Base-by-base conservation (phyloP, 1,140 invertebrate genomes). In the Pseudomyrmex pallidus region DNA sequence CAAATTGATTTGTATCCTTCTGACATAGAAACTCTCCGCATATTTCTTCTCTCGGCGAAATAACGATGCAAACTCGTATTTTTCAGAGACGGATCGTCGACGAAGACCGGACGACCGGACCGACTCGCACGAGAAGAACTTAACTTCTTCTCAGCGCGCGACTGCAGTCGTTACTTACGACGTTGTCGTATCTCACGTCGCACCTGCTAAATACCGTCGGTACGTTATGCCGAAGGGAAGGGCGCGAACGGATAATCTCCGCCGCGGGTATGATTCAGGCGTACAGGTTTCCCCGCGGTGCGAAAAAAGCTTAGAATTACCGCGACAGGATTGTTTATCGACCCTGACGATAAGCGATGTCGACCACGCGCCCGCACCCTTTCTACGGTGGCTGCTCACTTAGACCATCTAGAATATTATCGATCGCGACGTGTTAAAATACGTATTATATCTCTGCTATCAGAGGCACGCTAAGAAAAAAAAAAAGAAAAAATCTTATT, bases 131-230 rank as follows among this genome's bases (percentile, higher is more conserved):
- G 54, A 80, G 64, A 35, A 35, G 35, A 35, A 44, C 54, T 80
- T 76, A 76, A 59, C 66, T 70, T 70, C 64, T 68, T 3, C 20
- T 70, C 9, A 35, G 20, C 76, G 20, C 76, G 10, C 44, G 63
- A 78, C 9, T 12, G 15, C 66, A 50, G 59, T 84, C 83, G 82
- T 89, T 90, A 83, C 80, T 84, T 86, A 83, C 83, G 64, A 90
- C 85, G 72, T 77, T 83, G 76, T 90, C 86, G 83, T 90, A 89
- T 90, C 86, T 90, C 82, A 88, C 63, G 87, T 84, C 84, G 74
- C 86, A 89, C 87, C 87, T 90, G 90, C 84, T 89, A 85, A 88
- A 72, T 80, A 82, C 82, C 84, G 62, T 82, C 77, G 68, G 82
- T 88, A 83, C 72, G 86, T 90, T 87, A 89, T 90, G 82, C 56